These are phyloP conservation scores for Nephila pilipes DNA, from an alignment of 1,140 invertebrate genomes.

Conservation along the genomic window DNA sequence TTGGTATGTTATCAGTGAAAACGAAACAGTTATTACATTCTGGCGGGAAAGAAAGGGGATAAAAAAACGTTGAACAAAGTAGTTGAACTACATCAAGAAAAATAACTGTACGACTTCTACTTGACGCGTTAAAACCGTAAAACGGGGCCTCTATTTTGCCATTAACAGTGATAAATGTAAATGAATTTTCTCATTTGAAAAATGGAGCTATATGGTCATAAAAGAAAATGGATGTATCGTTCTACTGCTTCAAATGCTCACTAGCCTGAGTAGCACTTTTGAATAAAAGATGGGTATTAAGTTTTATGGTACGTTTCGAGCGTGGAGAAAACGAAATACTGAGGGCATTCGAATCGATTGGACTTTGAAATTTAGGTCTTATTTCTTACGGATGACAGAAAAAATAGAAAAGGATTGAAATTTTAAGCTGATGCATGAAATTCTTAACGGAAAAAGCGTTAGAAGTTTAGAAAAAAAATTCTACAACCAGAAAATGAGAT, in stretches of 20 bases:
- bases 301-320: slow-evolving; percentile 26
- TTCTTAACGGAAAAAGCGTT: too few relatives aligned
- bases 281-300: slow-evolving; percentile 56
- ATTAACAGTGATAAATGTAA: slow-evolving; percentile 58
- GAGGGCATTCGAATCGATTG: slow-evolving; percentile 30
- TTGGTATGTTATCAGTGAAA: slow-evolving; percentile 20
- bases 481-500: too few relatives aligned
- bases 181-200: slow-evolving; percentile 61
- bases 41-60: background rate
- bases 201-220: slow-evolving; percentile 37
- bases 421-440: too few relatives aligned
- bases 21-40: slow-evolving; percentile 39
- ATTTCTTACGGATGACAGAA: too few relatives aligned
- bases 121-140: slow-evolving; percentile 16
- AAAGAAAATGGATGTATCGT: slow-evolving; percentile 41
- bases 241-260: background rate
- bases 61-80: background rate
- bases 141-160: slow-evolving; percentile 17
- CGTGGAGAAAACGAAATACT: background rate
- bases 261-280: slow-evolving; percentile 4
- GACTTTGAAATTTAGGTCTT: background rate
- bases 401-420: too few relatives aligned
- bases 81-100: slow-evolving; percentile 29
- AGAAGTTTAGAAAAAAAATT: too few relatives aligned
- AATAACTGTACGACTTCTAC: background rate